phyloP scores from a whole-genome alignment of 2,888 invertebrate species.

The Serripes groenlandicus region DNA sequence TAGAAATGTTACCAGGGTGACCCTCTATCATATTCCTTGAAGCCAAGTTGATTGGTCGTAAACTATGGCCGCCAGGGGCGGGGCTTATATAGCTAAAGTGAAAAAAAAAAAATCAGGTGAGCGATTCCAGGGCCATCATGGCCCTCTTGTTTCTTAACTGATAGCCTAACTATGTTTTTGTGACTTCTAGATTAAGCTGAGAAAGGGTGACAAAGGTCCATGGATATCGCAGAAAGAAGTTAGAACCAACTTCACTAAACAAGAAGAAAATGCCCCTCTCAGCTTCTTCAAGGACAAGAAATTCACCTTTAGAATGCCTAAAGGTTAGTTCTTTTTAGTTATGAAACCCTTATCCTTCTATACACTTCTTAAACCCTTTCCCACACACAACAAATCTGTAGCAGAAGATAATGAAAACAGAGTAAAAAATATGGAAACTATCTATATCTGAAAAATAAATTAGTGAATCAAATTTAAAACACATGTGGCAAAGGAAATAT shows the following conservation, averaged over 20 bases:
- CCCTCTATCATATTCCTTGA: too few relatives aligned
- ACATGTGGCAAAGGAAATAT: too few relatives aligned
- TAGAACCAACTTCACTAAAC: conserved; percentile 76
- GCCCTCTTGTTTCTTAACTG: neutral
- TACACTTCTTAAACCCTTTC: too few relatives aligned
- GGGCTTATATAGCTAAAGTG: too few relatives aligned
- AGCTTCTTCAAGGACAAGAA: conserved; percentile 74
- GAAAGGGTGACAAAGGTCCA: conserved; percentile 50
- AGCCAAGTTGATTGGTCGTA: neutral
- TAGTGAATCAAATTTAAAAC: too few relatives aligned
- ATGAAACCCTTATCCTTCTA: too few relatives aligned
- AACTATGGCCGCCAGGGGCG: neutral
- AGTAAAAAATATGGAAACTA: too few relatives aligned
- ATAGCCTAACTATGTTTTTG: neutral
- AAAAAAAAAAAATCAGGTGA: too few relatives aligned
- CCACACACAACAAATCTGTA: too few relatives aligned
- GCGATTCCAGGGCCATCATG: neutral
- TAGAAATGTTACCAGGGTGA: too few relatives aligned
- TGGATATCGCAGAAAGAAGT: conserved; percentile 70
- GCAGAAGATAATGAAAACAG: too few relatives aligned
- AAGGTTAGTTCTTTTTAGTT: conserved; percentile 69
- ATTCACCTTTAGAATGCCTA: conserved; percentile 80
- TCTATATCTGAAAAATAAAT: too few relatives aligned
- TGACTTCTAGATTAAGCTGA: conserved; percentile 61
- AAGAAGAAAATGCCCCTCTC: conserved; percentile 73